These are phyloP conservation scores for Micrasema minimum DNA, from an alignment of 1,140 invertebrate genomes.

Conservation along the genomic window DNA sequence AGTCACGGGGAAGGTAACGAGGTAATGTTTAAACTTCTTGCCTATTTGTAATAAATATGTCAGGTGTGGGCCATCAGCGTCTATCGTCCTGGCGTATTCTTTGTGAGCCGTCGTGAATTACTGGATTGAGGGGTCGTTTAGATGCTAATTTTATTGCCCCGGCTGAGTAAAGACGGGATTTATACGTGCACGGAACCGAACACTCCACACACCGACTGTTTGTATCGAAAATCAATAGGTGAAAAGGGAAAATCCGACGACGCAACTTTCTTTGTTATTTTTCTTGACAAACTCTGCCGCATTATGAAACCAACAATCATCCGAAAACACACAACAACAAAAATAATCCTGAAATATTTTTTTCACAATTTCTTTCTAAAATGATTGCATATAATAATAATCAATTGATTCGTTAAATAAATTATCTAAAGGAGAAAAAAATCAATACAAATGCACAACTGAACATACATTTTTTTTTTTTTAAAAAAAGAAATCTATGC, in stretches of 20 bases:
- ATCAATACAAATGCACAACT: too few relatives aligned
- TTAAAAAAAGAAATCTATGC: too few relatives aligned
- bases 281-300: slow-evolving; percentile 1
- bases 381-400: too few relatives aligned
- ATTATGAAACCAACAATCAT: too few relatives aligned
- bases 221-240: slow-evolving; percentile 53
- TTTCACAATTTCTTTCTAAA: too few relatives aligned
- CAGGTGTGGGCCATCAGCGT: slow-evolving; percentile 51
- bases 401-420: too few relatives aligned
- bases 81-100: slow-evolving; percentile 50
- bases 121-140: slow-evolving; percentile 53
- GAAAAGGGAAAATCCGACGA: slow-evolving; percentile 32
- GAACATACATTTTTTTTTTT: too few relatives aligned
- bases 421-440: too few relatives aligned
- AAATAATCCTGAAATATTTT: too few relatives aligned
- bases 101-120: slow-evolving; percentile 53
- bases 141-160: slow-evolving; percentile 53
- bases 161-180: slow-evolving; percentile 51
- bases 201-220: slow-evolving; percentile 25
- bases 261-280: slow-evolving; percentile 23
- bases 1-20: slow-evolving; percentile 44
- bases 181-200: slow-evolving; percentile 44
- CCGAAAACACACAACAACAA: too few relatives aligned
- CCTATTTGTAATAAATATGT: slow-evolving; percentile 54
- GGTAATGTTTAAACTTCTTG: slow-evolving; percentile 50